Base-by-base conservation (phyloP, 2,888 invertebrate genomes). In the Auanema freiburgensis region DNA sequence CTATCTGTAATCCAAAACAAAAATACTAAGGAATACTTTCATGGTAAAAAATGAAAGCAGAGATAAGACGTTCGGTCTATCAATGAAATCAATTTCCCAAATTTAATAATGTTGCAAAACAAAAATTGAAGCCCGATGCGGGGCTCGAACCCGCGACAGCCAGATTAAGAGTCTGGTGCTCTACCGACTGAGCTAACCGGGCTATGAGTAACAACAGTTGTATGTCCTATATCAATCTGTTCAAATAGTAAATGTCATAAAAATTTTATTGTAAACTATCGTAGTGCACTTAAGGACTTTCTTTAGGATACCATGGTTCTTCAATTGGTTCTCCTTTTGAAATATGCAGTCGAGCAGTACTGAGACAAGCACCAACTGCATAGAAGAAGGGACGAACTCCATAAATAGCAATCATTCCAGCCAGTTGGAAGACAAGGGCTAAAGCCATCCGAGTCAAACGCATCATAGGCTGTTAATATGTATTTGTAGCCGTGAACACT, bases 141-240 rank as follows among this genome's bases (percentile, higher is more conserved):
- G 77, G 79, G 77, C 79, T 79, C 79, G 77, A 79, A 79, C 77
- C 79, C 79, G 77, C 77, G 78, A 77, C 77, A 77, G 71, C 78
- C 78, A 78, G 78, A 77, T 78, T 78, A 78, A 78, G 78, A 78
- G 78, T 78, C 77, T 78, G 78, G 78, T 78, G 78, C 78, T 78
- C 78, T 78, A 78, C 78, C 77, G 77, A 78, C 79, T 79, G 78
- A 79, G 79, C 77, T 79, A 79, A 79, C 77, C 76, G 75, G 74
- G 71, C 75, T 33, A 8, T 33, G 33, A 33, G 4, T 33, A 33
- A 33, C 8, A 33, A 33, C 8, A 33, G 8, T 33, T 33, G 33
- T 8, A n/a, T 33, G 33, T 33, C 8, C 4, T 8, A 33, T 33
- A 3, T 33, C 4, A 33, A 33, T 33, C 8, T 8, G 8, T 5